Evolutionary conservation across 2,797 vertebrate species (phyloP), one percentile per base, ranked within the genome.

Genomic region (Orientallactaga sibirica): DNA sequence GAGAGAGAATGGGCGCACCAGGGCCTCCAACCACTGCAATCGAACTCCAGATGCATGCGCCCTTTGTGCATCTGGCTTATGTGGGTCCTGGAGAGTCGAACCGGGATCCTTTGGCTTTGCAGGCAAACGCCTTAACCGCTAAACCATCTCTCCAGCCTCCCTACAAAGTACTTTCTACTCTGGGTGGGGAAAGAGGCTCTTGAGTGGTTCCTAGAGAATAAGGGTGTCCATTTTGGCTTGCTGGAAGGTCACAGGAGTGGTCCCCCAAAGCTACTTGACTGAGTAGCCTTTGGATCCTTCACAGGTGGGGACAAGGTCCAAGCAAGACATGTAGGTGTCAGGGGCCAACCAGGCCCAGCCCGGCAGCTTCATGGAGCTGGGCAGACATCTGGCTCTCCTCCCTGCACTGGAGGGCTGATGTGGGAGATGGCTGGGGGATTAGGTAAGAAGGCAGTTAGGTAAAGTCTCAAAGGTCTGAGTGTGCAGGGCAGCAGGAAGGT

Each of bases 401-500:
- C 43, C 16, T 8, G 73, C 41, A 33, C 74, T 16, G 41, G 5
- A 27, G 5, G 37, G 92, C 86, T 66, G 73, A 61, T 24, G 78
- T 25, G 25, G 78, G 91, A 86, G 76, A 81, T 77, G 92, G 88
- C 90, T 86, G 73, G 86, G 80, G 90, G 71, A 97, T 95, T 94
- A 97, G 93, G 95, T 96, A 94, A 96, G 93, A 67, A 96, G 93
- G 92, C 43, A 71, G 86, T 97, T 97, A 97, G 95, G 95, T 97
- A 94, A 97, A 93, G 97, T 96, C 96, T 96, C 95, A 43, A 92
- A 24, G 79, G 43, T 70, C 67, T 37, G 9, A 27, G 15, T 68
- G 20, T 62, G 64, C 52, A 48, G 52, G 10, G 89, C 75, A 58
- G 74, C 4, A 25, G 94, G 43, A 90, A 91, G 88, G 85, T 92